These are phyloP conservation scores for Urosaurus nigricauda DNA, from an alignment of 2,797 vertebrate species.

Conservation along the genomic window DNA sequence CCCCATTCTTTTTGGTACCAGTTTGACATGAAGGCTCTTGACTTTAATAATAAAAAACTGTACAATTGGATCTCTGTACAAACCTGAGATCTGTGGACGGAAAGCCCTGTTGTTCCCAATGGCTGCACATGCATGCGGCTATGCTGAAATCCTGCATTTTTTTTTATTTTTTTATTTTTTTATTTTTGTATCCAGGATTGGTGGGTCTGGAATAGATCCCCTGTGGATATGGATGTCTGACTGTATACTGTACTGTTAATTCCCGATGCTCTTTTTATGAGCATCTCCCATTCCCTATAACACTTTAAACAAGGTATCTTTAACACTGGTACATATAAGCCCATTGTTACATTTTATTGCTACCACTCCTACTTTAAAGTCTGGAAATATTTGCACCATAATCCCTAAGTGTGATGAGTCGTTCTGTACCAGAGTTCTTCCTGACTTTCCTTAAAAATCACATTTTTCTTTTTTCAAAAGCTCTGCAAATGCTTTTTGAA, in stretches of 20 bases:
- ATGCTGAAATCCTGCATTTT: no score
- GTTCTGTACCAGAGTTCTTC: not conserved
- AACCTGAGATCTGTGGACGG: no score
- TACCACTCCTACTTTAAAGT: not conserved
- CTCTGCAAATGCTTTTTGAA: not conserved
- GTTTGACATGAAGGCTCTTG: not conserved
- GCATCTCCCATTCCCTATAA: not conserved
- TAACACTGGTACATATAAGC: not conserved
- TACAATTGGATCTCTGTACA: no score
- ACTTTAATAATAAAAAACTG: not conserved
- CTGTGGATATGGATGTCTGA: no score
- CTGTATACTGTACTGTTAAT: not conserved
- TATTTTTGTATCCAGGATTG: no score
- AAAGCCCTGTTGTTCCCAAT: no score
- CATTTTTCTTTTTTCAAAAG: not conserved
- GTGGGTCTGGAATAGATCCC: no score
- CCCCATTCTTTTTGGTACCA: not conserved
- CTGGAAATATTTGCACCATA: not conserved
- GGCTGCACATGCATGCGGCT: no score
- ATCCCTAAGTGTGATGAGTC: not conserved
- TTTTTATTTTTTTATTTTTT: no score
- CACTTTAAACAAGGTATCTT: not conserved
- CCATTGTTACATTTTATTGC: not conserved
- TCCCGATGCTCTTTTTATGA: not conserved
- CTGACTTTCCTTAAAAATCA: not conserved